Evolutionary conservation across 37 sponge, comb jelly and placozoan genomes (phyloP), one percentile per base, ranked within the genome.

Genomic region (Corticium candelabrum): DNA sequence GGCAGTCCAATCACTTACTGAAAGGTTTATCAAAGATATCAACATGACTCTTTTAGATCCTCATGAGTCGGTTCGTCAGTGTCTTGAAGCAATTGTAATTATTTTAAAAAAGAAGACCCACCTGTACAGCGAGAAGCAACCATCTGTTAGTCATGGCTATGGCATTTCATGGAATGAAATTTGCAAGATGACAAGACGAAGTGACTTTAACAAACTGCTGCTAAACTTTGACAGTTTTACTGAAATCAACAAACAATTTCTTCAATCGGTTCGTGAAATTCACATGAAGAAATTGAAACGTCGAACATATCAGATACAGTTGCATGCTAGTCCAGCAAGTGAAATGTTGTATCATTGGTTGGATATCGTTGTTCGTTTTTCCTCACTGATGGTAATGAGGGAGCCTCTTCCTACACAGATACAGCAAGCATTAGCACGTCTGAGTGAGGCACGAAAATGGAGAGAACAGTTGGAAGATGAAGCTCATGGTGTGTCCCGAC

Each of bases 261-360:
- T 50, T 21, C 62, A 21, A 11, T 21, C 11, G 15, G 62, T 50
- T 11, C 62, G 11, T 21, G 62, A 50, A 27, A 11, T 27, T 50
- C 62, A 50, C 62, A 50, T 50, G 62, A 50, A 50, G 62, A 50
- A 50, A 21, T 21, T 50, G 62, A 50, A 50, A 50, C 62, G 62
- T 27, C 62, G 62, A 11, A 50, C 62, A 21, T 50, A 50, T 50
- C 62, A 50, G 62, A 50, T 50, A 27, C 62, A 50, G 21, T 50
- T 50, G 62, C 62, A 50, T 11, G 62, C 62, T 11, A 50, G 62
- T 50, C 62, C 62, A 21, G 62, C 62, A 21, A 50, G 62, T 21
- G 62, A 11, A 21, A 50, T 50, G 62, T 21, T 50, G 15, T 50
- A 50, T 21, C 11, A 50, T 11, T 50, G 62, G 62, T 21, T 50